phyloP scores from a whole-genome alignment of 2,797 vertebrate genomes.

The Taenioides sp. region DNA sequence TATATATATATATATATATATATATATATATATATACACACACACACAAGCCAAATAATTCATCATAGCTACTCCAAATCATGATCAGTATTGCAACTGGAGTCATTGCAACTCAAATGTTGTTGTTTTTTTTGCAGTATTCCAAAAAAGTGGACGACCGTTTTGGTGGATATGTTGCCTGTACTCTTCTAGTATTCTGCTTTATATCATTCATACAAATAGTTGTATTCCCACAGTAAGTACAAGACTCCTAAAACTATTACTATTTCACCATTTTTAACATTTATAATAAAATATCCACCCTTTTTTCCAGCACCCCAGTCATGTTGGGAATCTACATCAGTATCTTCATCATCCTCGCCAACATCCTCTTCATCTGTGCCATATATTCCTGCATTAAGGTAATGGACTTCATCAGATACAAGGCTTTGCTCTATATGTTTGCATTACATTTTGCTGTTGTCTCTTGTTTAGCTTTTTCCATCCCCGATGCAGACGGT shows the following conservation, averaged over 20 bases:
- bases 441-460: slow-evolving; percentile 23
- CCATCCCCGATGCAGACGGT: slow-evolving; percentile 83
- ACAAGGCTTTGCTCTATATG: slow-evolving; percentile 43
- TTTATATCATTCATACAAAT: slow-evolving; percentile 90
- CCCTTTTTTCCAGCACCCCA: slow-evolving; percentile 76
- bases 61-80: no score
- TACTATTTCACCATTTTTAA: not conserved
- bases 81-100: no score
- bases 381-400: slow-evolving; percentile 91
- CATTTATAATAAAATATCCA: not conserved
- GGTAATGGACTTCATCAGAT: slow-evolving; percentile 69
- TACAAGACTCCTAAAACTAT: slow-evolving; percentile 16
- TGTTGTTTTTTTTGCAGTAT: slow-evolving; percentile 76
- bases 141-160: slow-evolving; percentile 93
- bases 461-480: slow-evolving; percentile 66
- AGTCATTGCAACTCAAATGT: no score
- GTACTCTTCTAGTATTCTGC: slow-evolving; percentile 88
- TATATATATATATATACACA: no score
- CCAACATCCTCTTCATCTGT: slow-evolving; percentile 87
- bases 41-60: no score
- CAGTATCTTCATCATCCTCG: slow-evolving; percentile 85
- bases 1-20: no score
- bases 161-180: slow-evolving; percentile 91
- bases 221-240: slow-evolving; percentile 88
- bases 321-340: slow-evolving; percentile 88